Evolutionary conservation across 2,888 invertebrate species (phyloP).

Genomic region (Zygogramma bicolorata): DNA sequence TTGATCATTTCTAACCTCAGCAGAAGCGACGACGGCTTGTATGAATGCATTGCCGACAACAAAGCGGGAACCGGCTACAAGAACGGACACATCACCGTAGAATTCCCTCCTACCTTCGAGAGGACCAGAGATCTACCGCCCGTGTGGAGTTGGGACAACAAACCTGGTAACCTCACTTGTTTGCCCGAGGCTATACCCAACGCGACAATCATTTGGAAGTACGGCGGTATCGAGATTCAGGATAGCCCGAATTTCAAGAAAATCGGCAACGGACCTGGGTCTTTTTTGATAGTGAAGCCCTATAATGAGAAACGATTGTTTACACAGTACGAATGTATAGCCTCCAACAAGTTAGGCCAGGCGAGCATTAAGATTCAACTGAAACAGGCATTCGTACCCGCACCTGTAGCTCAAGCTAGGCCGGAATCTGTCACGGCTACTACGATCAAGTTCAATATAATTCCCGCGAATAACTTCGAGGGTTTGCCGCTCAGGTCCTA

Average conservation of each 20-base stretch:
- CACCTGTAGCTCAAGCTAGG: slow-evolving; percentile 74
- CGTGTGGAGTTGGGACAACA: slow-evolving; percentile 86
- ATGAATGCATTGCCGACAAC: slow-evolving; percentile 88
- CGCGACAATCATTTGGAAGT: slow-evolving; percentile 90
- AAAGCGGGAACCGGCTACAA: slow-evolving; percentile 79
- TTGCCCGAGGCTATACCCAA: slow-evolving; percentile 90
- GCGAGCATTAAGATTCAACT: slow-evolving; percentile 68
- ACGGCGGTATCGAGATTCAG: slow-evolving; percentile 60
- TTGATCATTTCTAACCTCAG: slow-evolving; percentile 76
- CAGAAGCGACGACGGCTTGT: slow-evolving; percentile 86
- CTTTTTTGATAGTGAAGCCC: slow-evolving; percentile 79
- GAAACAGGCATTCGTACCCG: slow-evolving; percentile 69
- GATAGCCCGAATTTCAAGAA: slow-evolving; percentile 50
- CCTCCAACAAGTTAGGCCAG: slow-evolving; percentile 83
- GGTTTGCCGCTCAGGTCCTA: slow-evolving; percentile 83
- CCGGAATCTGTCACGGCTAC: slow-evolving; percentile 84
- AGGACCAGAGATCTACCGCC: slow-evolving; percentile 78
- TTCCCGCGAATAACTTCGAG: slow-evolving; percentile 79
- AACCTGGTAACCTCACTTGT: slow-evolving; percentile 87
- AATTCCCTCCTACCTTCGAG: slow-evolving; percentile 85
- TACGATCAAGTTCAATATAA: slow-evolving; percentile 83
- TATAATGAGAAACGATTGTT: slow-evolving; percentile 74
- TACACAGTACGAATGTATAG: slow-evolving; percentile 84
- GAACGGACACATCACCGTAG: slow-evolving; percentile 86
- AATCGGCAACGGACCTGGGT: slow-evolving; percentile 74